Evolutionary conservation across 2,797 vertebrate genomes (phyloP).

Genomic region (Bothrops alternatus): DNA sequence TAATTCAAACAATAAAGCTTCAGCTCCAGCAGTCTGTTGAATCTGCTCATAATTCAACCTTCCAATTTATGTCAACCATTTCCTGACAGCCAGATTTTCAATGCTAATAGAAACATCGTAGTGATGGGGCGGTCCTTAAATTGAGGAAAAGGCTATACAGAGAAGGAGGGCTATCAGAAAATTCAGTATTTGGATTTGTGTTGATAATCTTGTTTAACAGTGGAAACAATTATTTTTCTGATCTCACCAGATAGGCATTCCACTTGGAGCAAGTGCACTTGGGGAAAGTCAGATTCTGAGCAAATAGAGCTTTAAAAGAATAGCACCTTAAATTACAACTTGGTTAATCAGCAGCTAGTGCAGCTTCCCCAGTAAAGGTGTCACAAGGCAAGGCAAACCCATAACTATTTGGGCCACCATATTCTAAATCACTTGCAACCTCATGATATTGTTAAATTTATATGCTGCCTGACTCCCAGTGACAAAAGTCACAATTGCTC

Average conservation of each 20-base stretch:
- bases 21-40: background rate
- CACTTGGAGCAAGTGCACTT: background rate
- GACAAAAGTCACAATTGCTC: background rate
- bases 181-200: background rate
- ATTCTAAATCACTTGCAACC: background rate
- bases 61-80: background rate
- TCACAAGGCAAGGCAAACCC: background rate
- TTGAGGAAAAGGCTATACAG: background rate
- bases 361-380: background rate
- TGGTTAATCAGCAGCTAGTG: background rate
- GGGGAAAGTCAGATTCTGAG: background rate
- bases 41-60: background rate
- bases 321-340: background rate
- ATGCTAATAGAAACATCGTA: background rate
- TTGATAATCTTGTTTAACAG: background rate
- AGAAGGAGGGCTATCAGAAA: background rate
- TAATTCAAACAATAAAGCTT: background rate
- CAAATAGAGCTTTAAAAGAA: background rate
- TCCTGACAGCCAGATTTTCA: background rate
- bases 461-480: background rate
- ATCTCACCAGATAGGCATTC: background rate
- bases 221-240: background rate
- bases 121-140: background rate
- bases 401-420: background rate
- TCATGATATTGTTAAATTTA: background rate